Evolutionary conservation across 2,797 vertebrate species (phyloP).

Genomic region (Anabacerthia variegaticeps): DNA sequence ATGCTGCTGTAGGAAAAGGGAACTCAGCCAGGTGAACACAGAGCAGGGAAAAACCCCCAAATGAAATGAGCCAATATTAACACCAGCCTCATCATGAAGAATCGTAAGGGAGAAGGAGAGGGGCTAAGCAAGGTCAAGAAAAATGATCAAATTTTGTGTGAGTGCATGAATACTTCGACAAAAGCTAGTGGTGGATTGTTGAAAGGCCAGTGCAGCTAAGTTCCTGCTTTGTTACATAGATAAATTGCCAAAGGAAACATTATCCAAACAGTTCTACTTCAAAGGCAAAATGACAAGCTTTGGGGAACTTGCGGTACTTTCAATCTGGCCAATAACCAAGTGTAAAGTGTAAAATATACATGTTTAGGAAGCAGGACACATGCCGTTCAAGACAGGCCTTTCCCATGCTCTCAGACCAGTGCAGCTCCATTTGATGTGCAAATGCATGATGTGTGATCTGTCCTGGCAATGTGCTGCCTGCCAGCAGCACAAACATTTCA

Average conservation of each 20-base stretch:
- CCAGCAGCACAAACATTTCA: conserved; percentile 53
- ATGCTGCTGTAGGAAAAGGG: not conserved
- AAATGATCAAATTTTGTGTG: not conserved
- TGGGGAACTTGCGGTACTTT: conserved; percentile 65
- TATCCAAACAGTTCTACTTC: conserved; percentile 76
- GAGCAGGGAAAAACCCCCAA: not conserved
- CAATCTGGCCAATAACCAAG: conserved; percentile 69
- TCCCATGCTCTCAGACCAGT: conserved; percentile 62
- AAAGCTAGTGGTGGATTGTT: not conserved
- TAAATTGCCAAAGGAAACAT: conserved; percentile 78
- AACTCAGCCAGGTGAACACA: not conserved
- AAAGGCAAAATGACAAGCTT: conserved; percentile 68
- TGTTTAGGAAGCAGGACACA: conserved; percentile 67
- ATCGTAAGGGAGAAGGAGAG: not conserved
- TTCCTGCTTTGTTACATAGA: conserved; percentile 64
- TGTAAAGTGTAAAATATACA: conserved; percentile 65
- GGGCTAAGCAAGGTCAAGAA: not conserved
- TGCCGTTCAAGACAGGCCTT: conserved; percentile 60
- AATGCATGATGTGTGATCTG: conserved; percentile 71
- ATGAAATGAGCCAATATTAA: not conserved
- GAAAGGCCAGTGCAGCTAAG: not conserved
- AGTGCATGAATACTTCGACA: not conserved
- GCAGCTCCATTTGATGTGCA: conserved; percentile 63
- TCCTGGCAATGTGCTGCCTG: conserved; percentile 34
- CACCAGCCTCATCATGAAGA: not conserved